Base-by-base conservation (phyloP, 2,113 vertebrate genomes). In the Anguilla japonica region DNA sequence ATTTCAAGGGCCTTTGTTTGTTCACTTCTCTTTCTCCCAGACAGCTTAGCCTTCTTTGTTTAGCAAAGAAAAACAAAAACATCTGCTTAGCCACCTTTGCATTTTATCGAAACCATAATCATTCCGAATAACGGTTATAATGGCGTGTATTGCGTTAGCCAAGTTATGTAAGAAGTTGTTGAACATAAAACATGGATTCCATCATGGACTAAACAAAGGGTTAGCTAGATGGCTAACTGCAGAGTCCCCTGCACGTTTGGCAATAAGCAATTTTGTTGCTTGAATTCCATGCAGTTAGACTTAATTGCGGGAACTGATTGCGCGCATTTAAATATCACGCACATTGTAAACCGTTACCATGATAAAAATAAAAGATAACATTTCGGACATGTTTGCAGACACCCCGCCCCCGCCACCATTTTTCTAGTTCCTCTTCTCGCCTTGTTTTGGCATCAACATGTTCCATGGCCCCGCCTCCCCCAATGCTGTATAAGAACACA, bases 361-460 rank as follows among this genome's bases (percentile, higher is more conserved):
- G 87, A 75, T 26, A 15, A 22, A 79, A 79, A 53, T 40, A 79
- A 41, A 80, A 13, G 5, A 4, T 41, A 41, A 41, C 5, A 41
- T 80, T 34, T 80, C 4, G 75, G 75, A 41, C 2, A 84, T 79
- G 71, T 71, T 86, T 84, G 20, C 81, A 75, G 79, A 75, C 60
- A 81, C 78, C 81, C 34, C 80, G 34, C 86, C 86, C 81, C 88
- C 89, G 43, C 43, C 87, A 85, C 87, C 87, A 91, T 91, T 88
- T 86, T 88, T 88, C 85, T 86, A 18, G 56, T n/a, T 88, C 90
- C 93, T 92, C 85, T 91, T 87, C 84, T 67, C 67, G 91, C 93
- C 87, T 95, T 95, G 94, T 96, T 96, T 95, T 96, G 87, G 90
- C 94, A 92, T 89, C 84, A 7, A 9, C 56, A n/a, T 53, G 50